These are phyloP conservation scores for Linnaemya tessellans DNA, from an alignment of 2,888 invertebrate species.

Conservation along the genomic window DNA sequence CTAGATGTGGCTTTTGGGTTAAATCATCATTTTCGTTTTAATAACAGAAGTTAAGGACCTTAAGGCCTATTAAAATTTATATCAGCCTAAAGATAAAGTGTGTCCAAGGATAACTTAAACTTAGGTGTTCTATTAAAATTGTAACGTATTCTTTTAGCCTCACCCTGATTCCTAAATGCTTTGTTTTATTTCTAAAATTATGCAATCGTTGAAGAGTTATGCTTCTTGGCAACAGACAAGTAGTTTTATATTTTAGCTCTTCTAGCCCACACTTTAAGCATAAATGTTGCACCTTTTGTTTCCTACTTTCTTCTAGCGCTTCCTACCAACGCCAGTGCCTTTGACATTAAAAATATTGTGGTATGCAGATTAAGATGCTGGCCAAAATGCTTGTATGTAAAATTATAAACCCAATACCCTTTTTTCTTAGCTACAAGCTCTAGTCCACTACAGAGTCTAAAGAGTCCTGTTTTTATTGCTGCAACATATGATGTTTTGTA, in stretches of 20 bases:
- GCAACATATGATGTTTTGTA: slow-evolving; percentile 54
- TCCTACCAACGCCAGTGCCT: slow-evolving; percentile 15
- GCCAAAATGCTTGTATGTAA: slow-evolving; percentile 31
- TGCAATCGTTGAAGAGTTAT: slow-evolving; percentile 63
- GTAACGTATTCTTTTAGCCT: background rate
- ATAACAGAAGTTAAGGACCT: too few species aligned
- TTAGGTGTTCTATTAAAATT: background rate
- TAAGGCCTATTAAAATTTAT: too few species aligned
- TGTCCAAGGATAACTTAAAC: background rate
- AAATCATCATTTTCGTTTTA: too few species aligned
- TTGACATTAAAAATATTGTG: slow-evolving; percentile 53
- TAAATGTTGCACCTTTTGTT: slow-evolving; percentile 65
- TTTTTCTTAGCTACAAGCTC: slow-evolving; percentile 25
- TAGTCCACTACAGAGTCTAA: slow-evolving; percentile 28
- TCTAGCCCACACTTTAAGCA: slow-evolving; percentile 66
- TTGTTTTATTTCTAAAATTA: slow-evolving; percentile 9
- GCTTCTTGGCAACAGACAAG: slow-evolving; percentile 13
- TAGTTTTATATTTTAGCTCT: slow-evolving; percentile 26
- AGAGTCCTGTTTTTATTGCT: slow-evolving; percentile 21
- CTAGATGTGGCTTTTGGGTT: too few species aligned
- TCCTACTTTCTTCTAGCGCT: slow-evolving; percentile 1
- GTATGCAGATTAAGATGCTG: slow-evolving; percentile 70
- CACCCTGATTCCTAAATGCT: background rate
- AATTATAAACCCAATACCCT: slow-evolving; percentile 23
- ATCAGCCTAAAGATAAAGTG: background rate